phyloP scores from a whole-genome alignment of 2,888 invertebrate genomes.

The Pteria penguin region DNA sequence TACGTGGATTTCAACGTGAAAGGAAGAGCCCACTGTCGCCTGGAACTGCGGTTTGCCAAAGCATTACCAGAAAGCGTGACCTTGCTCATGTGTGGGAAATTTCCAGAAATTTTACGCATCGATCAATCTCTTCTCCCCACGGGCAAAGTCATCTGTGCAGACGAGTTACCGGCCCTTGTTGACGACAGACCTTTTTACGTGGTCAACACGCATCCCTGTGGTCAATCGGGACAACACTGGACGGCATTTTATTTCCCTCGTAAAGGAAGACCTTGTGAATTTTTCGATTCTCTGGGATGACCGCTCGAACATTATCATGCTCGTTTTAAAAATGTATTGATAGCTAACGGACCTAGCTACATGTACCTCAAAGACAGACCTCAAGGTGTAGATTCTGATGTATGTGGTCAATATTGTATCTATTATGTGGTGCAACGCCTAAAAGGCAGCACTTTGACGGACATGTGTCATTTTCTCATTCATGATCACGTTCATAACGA shows the following conservation, averaged over 20 bases:
- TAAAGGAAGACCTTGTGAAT: not conserved
- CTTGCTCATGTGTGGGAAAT: no score
- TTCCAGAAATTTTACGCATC: no score
- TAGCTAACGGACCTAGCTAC: not conserved
- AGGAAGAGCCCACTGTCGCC: no score
- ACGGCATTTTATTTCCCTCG: not conserved
- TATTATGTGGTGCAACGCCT: not conserved
- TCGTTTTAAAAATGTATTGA: not conserved
- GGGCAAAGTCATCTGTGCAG: no score
- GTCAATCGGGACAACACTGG: conserved; percentile 2
- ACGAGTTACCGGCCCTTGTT: not conserved
- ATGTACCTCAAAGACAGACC: not conserved
- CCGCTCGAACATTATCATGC: not conserved
- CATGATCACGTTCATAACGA: not conserved
- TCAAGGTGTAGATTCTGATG: not conserved
- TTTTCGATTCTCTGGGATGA: not conserved
- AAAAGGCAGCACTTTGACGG: not conserved
- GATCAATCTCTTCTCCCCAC: no score
- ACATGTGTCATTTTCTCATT: conserved; percentile 1
- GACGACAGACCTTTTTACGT: not conserved
- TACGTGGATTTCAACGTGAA: no score
- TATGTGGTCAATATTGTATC: not conserved
- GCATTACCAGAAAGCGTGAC: no score
- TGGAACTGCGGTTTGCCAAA: no score
- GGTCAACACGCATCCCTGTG: not conserved